phyloP scores from a whole-genome alignment of 2,888 invertebrate species.

The Opisthograptis luteolata region DNA sequence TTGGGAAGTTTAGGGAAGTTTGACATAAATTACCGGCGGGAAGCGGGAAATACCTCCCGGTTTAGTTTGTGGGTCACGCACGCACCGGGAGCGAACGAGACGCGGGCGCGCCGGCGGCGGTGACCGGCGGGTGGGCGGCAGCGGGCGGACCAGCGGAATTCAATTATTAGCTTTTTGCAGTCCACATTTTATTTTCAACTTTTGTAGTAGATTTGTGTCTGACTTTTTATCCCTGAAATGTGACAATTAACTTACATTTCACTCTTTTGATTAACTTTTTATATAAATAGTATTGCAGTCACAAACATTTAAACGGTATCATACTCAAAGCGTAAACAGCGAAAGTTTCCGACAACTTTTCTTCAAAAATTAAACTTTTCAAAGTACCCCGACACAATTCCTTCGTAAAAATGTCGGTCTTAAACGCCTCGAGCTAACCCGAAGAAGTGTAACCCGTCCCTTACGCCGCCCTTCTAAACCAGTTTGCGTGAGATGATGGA shows the following conservation, averaged over 20 bases:
- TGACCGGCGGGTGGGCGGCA: too few species aligned
- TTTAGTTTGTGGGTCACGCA: constrained; percentile 34
- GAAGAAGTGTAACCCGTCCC: not conserved
- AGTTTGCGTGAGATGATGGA: constrained; percentile 24
- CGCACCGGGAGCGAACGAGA: constrained; percentile 8
- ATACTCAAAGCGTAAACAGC: too few species aligned
- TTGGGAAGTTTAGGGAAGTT: constrained; percentile 42
- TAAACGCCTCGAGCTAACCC: not conserved
- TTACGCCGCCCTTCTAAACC: not conserved
- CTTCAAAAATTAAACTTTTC: too few species aligned
- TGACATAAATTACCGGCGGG: constrained; percentile 41
- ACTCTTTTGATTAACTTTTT: not conserved
- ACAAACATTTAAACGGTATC: too few species aligned
- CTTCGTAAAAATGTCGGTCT: not conserved
- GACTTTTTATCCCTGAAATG: too few species aligned
- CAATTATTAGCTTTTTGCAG: constrained; percentile 14
- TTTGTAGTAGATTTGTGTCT: not conserved
- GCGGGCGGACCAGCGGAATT: not conserved
- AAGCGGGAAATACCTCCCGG: constrained; percentile 24
- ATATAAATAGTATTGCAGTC: too few species aligned
- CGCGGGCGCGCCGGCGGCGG: constrained; percentile 1
- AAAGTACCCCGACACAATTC: too few species aligned
- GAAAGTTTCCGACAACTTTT: too few species aligned
- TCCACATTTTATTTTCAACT: constrained; percentile 7
- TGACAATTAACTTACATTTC: not conserved